phyloP scores from a whole-genome alignment of 1,140 invertebrate species.

The Lordiphosa stackelbergi region DNA sequence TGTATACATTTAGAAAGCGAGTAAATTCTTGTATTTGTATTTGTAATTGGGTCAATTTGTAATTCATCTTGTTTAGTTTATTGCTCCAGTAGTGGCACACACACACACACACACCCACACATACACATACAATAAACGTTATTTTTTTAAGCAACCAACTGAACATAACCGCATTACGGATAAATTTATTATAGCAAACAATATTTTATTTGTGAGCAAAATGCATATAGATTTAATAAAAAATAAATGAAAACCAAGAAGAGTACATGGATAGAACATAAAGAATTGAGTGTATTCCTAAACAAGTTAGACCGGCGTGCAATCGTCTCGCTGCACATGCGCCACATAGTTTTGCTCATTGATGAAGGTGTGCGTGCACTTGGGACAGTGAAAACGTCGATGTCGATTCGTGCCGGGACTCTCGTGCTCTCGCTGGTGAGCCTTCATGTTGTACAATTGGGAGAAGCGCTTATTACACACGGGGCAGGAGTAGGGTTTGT shows the following conservation, averaged over 20 bases:
- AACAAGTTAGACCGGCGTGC: constrained; percentile 42
- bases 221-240: constrained; percentile 75
- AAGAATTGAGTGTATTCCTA: constrained; percentile 14
- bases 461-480: constrained; percentile 88
- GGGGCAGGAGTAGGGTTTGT: constrained; percentile 86
- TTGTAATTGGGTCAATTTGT: constrained; percentile 47
- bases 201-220: constrained; percentile 75
- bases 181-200: constrained; percentile 67
- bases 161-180: constrained; percentile 58
- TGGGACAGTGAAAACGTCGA: constrained; percentile 55
- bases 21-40: constrained; percentile 59
- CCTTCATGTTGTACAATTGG: constrained; percentile 83
- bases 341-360: constrained; percentile 58
- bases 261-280: constrained; percentile 42
- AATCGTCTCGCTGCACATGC: constrained; percentile 52
- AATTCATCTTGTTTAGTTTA: constrained; percentile 36
- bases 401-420: constrained; percentile 62
- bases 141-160: constrained; percentile 63
- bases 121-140: constrained; percentile 33
- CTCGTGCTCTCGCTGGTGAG: constrained; percentile 58
- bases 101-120: constrained; percentile 41
- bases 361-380: constrained; percentile 65
- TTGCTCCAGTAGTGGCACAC: constrained; percentile 29
- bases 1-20: constrained; percentile 55
- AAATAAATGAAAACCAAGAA: constrained; percentile 29